A percentile compares a stretch with the other conserved stretches of the same genome.
Evolutionary conservation across 2,888 invertebrate species (phyloP).

Genomic region (Chirona hameri): DNA sequence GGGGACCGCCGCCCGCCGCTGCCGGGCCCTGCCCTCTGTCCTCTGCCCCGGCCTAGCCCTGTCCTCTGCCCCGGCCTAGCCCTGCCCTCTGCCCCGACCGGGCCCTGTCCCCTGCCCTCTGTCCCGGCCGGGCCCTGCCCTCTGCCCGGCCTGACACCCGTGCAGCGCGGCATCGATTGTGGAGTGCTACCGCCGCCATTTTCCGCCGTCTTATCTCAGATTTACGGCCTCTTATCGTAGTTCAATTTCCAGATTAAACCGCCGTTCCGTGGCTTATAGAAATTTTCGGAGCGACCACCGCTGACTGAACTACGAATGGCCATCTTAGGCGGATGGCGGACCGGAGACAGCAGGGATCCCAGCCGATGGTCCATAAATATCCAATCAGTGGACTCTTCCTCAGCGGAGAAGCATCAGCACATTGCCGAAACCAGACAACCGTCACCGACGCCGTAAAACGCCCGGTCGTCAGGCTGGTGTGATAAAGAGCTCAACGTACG

Average conservation of each 20-base stretch:
- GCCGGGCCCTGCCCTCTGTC: no score
- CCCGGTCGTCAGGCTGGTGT: no score
- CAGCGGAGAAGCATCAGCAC: background rate
- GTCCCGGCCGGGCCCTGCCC: no score
- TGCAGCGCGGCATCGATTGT: background rate
- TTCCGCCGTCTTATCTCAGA: background rate
- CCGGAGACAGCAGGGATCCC: background rate
- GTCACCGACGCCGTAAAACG: no score
- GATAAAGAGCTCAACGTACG: no score
- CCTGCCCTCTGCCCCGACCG: no score
- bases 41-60: no score
- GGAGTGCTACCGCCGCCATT: background rate
- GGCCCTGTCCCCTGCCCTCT: no score
- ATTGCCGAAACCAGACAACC: background rate
- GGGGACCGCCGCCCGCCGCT: no score
- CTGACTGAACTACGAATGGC: background rate
- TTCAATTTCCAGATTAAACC: constrained; percentile 25
- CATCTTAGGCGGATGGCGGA: background rate
- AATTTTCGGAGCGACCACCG: background rate
- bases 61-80: no score
- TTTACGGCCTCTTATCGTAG: constrained; percentile 23
- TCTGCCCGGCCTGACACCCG: background rate
- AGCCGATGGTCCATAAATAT: background rate
- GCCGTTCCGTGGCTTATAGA: constrained; percentile 26
- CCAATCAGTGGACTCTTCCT: background rate